Evolutionary conservation across 2,797 vertebrate species (phyloP).

Genomic region (Danionella dracula): DNA sequence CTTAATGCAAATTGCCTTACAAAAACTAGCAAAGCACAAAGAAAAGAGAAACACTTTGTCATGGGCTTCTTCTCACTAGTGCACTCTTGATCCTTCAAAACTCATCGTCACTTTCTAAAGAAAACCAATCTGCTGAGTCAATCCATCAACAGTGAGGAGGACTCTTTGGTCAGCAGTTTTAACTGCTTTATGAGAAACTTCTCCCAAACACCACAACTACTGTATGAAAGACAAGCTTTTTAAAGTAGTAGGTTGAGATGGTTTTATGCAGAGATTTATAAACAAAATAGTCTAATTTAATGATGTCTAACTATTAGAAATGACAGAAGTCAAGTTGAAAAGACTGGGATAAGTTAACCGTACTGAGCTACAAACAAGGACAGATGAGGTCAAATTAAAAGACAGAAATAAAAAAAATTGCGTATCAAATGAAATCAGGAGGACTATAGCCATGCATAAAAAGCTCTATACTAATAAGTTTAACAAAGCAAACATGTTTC

Average conservation of each 20-base stretch:
- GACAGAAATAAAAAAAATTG: too few species aligned
- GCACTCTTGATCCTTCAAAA: not conserved
- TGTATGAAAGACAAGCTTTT: not conserved
- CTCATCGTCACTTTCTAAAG: conserved; percentile 9
- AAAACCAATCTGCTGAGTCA: not conserved
- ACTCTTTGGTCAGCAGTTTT: conserved; percentile 1
- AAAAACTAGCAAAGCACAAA: conserved; percentile 25
- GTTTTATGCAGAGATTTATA: not conserved
- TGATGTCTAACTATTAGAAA: not conserved
- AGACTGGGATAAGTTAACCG: not conserved
- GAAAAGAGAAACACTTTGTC: too few species aligned
- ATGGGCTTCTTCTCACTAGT: too few species aligned
- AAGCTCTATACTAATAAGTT: too few species aligned
- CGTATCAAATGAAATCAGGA: too few species aligned
- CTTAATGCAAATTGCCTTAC: conserved; percentile 12
- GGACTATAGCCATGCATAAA: too few species aligned
- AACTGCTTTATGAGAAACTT: not conserved
- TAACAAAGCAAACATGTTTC: too few species aligned
- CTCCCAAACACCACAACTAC: not conserved
- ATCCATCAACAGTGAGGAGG: too few species aligned
- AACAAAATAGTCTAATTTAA: too few species aligned
- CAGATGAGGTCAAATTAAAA: not conserved
- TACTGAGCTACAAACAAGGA: not conserved
- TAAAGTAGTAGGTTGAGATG: not conserved
- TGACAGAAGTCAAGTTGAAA: not conserved